Conservation (phyloP, 2,797 vertebrate species). For the Huso huso region DNA sequence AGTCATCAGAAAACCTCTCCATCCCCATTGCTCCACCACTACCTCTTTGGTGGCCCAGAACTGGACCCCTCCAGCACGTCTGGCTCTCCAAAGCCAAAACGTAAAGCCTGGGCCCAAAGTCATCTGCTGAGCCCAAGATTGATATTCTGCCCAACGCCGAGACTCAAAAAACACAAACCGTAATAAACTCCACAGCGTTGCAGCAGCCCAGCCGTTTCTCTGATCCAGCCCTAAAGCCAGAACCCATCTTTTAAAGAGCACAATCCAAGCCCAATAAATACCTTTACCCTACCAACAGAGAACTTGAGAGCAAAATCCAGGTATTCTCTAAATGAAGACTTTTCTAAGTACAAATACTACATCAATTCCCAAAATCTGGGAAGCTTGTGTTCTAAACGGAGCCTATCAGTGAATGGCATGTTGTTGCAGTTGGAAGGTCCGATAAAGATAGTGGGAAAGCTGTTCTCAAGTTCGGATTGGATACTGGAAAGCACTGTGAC, state of each 20-base stretch:
- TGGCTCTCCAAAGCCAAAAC: slow-evolving; percentile 71
- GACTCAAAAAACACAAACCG: slow-evolving; percentile 89
- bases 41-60: slow-evolving; percentile 72
- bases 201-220: slow-evolving; percentile 42
- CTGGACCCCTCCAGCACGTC: slow-evolving; percentile 77
- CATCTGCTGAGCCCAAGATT: slow-evolving; percentile 45
- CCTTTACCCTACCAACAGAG: slow-evolving; percentile 78
- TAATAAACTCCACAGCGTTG: slow-evolving; percentile 88
- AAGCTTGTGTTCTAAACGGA: slow-evolving; percentile 70
- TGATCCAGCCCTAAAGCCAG: slow-evolving; percentile 52
- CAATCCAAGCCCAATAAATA: slow-evolving; percentile 79
- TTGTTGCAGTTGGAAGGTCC: slow-evolving; percentile 59
- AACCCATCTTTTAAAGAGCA: slow-evolving; percentile 74
- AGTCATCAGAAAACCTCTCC: slow-evolving; percentile 61
- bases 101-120: slow-evolving; percentile 72
- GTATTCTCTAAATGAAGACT: slow-evolving; percentile 77
- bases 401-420: slow-evolving; percentile 85
- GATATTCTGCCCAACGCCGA: slow-evolving; percentile 66
- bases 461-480: slow-evolving; percentile 78
- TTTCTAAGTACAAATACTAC: slow-evolving; percentile 53
- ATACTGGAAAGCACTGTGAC: slow-evolving; percentile 88
- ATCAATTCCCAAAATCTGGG: slow-evolving; percentile 49
- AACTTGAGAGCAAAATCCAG: slow-evolving; percentile 66
- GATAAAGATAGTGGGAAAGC: slow-evolving; percentile 58
- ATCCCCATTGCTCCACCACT: slow-evolving; percentile 71